These are phyloP conservation scores for Carpatolechia fugitivella DNA, from an alignment of 2,888 invertebrate genomes.

Conservation along the genomic window DNA sequence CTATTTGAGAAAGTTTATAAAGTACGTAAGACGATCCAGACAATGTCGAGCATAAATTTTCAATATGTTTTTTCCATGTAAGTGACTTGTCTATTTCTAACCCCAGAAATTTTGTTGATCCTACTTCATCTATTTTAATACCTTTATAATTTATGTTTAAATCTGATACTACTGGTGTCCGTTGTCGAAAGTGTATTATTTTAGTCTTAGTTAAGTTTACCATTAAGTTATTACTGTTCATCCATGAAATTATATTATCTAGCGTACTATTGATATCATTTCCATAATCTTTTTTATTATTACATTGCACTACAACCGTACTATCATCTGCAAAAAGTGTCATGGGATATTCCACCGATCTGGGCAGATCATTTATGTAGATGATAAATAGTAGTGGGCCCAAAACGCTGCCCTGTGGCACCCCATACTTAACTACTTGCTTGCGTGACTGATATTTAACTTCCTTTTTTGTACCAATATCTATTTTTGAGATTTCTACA, in stretches of 20 bases:
- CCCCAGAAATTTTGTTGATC: conserved; percentile 13
- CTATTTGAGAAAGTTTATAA: conserved; percentile 2
- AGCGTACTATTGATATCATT: conserved; percentile 6
- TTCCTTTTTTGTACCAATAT: conserved; percentile 5
- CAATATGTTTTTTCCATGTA: conserved; percentile 14
- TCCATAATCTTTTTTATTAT: not conserved
- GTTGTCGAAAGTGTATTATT: not conserved
- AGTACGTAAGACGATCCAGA: not conserved
- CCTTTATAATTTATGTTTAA: conserved; percentile 8
- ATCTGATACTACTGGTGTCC: not conserved
- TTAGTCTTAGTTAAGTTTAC: conserved; percentile 18
- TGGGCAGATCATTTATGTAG: conserved; percentile 14
- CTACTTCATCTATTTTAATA: conserved; percentile 8
- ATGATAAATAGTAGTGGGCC: conserved; percentile 15
- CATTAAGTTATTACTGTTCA: conserved; percentile 16
- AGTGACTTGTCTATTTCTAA: conserved; percentile 10
- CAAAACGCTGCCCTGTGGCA: conserved; percentile 19
- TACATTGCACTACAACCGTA: conserved; percentile 11
- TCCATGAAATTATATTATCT: conserved; percentile 10
- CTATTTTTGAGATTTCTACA: conserved; percentile 13
- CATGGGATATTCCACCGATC: conserved; percentile 6
- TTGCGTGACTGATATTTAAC: conserved; percentile 1
- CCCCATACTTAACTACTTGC: conserved; percentile 8
- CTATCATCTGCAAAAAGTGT: conserved; percentile 20
- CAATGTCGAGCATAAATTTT: not conserved